phyloP scores from a whole-genome alignment of 2,888 invertebrate genomes.

The Acronicta leporina region DNA sequence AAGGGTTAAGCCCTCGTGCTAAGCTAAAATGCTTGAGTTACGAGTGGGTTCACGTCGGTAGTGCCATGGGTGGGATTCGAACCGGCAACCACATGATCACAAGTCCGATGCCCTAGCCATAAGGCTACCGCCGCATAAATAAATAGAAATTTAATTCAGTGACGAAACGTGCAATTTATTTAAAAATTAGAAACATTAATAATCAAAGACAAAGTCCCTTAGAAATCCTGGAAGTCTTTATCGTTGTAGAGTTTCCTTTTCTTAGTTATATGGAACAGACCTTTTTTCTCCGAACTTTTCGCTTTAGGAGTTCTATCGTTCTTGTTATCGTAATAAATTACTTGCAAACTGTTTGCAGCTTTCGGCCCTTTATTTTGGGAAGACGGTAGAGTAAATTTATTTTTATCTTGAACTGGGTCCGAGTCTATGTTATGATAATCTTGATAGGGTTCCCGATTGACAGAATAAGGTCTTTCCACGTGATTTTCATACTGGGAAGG shows the following conservation, averaged over 20 bases:
- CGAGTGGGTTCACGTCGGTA: no score
- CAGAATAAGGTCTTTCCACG: slow-evolving; percentile 81
- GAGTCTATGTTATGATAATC: slow-evolving; percentile 57
- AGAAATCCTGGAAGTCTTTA: slow-evolving; percentile 80
- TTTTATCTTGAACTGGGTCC: slow-evolving; percentile 60
- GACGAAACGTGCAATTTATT: slow-evolving; percentile 39
- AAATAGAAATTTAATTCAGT: no score
- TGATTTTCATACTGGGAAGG: slow-evolving; percentile 73
- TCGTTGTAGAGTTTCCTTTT: slow-evolving; percentile 83
- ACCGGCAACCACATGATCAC: no score
- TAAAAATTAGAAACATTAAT: background rate
- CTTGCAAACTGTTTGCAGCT: slow-evolving; percentile 70
- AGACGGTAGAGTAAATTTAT: slow-evolving; percentile 51
- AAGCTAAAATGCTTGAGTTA: no score
- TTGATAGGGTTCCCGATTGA: slow-evolving; percentile 63
- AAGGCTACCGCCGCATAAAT: no score
- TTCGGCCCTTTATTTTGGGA: slow-evolving; percentile 66
- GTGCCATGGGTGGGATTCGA: no score
- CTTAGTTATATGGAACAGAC: slow-evolving; percentile 79
- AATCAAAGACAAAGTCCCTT: slow-evolving; percentile 22
- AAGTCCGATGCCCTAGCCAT: no score
- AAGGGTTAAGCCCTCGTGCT: no score
- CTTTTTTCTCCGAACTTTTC: slow-evolving; percentile 73
- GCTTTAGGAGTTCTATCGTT: slow-evolving; percentile 54
- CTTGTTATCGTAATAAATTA: slow-evolving; percentile 73